These are phyloP conservation scores for Dicrurus megarhynchus DNA, from an alignment of 2,113 vertebrate species.

Conservation along the genomic window DNA sequence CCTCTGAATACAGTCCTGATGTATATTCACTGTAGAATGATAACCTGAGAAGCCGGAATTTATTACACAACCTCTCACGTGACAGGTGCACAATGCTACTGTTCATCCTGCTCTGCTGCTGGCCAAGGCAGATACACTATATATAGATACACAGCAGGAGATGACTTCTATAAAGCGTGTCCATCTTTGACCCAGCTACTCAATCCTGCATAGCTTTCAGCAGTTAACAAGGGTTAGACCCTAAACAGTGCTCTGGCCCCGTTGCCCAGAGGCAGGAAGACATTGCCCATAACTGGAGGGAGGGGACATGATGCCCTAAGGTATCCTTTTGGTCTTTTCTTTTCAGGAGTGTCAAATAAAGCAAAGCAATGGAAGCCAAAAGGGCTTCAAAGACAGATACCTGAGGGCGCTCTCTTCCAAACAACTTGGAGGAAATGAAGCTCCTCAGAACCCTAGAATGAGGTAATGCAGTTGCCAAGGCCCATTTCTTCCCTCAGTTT, in stretches of 20 bases:
- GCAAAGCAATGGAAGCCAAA: background rate
- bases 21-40: background rate
- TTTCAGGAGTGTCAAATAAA: background rate
- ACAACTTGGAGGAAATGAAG: slow-evolving; percentile 10
- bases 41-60: background rate
- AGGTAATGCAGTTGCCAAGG: background rate
- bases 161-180: background rate
- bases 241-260: background rate
- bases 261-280: background rate
- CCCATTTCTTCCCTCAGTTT: background rate
- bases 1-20: background rate
- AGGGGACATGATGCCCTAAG: background rate
- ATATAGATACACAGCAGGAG: background rate
- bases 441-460: background rate
- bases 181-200: background rate
- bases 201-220: background rate
- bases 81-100: background rate
- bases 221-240: background rate
- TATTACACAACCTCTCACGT: background rate
- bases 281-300: background rate
- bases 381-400: background rate
- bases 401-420: background rate
- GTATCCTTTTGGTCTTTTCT: background rate
- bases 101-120: background rate
- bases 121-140: background rate